Evolutionary conservation across 2,888 invertebrate genomes (phyloP), one percentile per base, ranked within the genome.

Genomic region (Conchocele bisecta): DNA sequence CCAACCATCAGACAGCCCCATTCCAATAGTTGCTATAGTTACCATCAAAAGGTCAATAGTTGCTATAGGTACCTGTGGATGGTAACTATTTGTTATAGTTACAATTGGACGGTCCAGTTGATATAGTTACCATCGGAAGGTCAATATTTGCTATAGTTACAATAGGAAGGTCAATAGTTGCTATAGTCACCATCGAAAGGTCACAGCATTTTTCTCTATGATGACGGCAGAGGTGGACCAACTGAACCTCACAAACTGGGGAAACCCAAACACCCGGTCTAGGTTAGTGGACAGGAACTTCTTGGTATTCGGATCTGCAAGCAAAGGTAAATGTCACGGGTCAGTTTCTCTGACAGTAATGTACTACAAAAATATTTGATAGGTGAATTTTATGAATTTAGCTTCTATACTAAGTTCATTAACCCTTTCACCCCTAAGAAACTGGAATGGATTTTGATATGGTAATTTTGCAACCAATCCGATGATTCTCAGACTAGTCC

Each of bases 151-250:
- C 9, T 15, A 15, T 61, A 22, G 46, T 20, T n/a, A 13, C n/a
- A 35, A 35, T 35, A 11, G n/a, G 11, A 35, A 35, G 11, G 37
- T 35, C 37, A 35, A 35, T 35, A 35, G 37, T n/a, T 35, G 37
- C 37, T 11, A 26, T 31, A 56, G 82, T 67, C 75, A 91, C 92
- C 93, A 93, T 59, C 67, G 69, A 3, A 91, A 89, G 6, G 85
- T 79, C 15, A 90, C 96, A 56, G 91, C 91, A 74, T 94, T 93
- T 5, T 95, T 94, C 75, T 96, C 93, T 15, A 99, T 91, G 81
- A 96, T 94, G 48, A 94, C 94, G 70, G 94, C 95, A 0, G 98
- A 96, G 0, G 99, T 99, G 0, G 98, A 97, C 99, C 99, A 99
- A 90, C 98, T 98, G 91, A 99, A 98, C 71, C 99, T 93, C 0